Percentiles rank a stretch among this genome's conserved stretches.
Conservation (phyloP, 1,140 invertebrate genomes). For the Magallana gigas region DNA sequence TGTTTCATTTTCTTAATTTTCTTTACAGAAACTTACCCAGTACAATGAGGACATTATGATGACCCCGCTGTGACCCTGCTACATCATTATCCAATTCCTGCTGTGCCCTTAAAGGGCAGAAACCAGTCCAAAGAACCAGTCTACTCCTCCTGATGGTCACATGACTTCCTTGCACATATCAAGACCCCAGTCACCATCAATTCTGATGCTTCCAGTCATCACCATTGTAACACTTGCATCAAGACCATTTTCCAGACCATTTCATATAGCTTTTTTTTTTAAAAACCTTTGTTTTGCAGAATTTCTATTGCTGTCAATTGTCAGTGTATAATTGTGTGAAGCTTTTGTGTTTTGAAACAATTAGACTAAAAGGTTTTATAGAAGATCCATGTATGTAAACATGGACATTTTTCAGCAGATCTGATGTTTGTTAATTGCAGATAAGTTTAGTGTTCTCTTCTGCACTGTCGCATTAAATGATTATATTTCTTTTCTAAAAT, state of each 20-base stretch:
- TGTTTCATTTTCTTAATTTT: neutral
- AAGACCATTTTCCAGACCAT: neutral
- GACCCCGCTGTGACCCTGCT: slow-evolving; percentile 1
- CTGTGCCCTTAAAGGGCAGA: slow-evolving; percentile 20
- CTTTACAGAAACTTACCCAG: slow-evolving; percentile 22
- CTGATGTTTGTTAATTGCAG: neutral
- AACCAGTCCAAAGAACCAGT: slow-evolving; percentile 35
- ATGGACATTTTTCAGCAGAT: slow-evolving; percentile 5
- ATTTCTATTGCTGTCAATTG: slow-evolving; percentile 2
- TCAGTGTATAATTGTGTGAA: neutral
- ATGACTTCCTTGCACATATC: slow-evolving; percentile 29
- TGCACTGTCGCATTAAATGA: neutral
- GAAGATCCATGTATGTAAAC: neutral
- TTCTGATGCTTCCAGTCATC: slow-evolving; percentile 22
- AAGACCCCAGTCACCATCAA: slow-evolving; percentile 26
- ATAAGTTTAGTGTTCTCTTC: neutral
- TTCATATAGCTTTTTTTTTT: neutral
- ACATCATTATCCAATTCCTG: slow-evolving; percentile 1
- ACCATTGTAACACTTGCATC: slow-evolving; percentile 70
- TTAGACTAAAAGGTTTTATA: neutral
- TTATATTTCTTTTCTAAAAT: neutral
- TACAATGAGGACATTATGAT: slow-evolving; percentile 17
- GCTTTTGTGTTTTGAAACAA: neutral
- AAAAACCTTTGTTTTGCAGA: neutral
- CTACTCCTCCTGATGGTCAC: slow-evolving; percentile 1